phyloP scores from a whole-genome alignment of 2,888 invertebrate genomes.

The Flexamia atlantica region DNA sequence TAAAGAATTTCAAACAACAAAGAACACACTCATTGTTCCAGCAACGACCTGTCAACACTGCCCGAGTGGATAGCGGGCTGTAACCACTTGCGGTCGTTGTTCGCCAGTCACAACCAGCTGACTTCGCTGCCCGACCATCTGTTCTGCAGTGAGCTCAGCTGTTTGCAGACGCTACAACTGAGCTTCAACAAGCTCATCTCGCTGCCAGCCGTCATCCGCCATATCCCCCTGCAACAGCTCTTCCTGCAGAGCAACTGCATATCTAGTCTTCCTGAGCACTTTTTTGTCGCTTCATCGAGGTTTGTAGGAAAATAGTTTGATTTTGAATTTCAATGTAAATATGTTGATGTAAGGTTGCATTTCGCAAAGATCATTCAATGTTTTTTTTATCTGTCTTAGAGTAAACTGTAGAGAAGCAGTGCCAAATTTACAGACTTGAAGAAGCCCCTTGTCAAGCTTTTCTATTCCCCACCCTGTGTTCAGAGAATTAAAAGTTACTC shows the following conservation, averaged over 20 bases:
- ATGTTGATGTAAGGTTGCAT: too few relatives aligned
- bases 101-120: constrained; percentile 86
- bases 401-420: too few relatives aligned
- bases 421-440: too few relatives aligned
- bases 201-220: constrained; percentile 83
- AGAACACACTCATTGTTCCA: constrained; percentile 68
- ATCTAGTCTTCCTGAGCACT: constrained; percentile 85
- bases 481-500: too few relatives aligned
- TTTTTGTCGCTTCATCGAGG: constrained; percentile 80
- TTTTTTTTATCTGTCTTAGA: too few relatives aligned
- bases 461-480: too few relatives aligned
- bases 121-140: constrained; percentile 85
- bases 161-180: constrained; percentile 85
- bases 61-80: constrained; percentile 89
- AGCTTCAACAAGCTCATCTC: constrained; percentile 87
- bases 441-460: too few relatives aligned
- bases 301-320: constrained; percentile 67
- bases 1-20: too few relatives aligned
- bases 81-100: constrained; percentile 83
- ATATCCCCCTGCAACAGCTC: constrained; percentile 80
- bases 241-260: constrained; percentile 89
- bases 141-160: constrained; percentile 85
- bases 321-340: too few relatives aligned
- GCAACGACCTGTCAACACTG: constrained; percentile 83
- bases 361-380: too few relatives aligned